phyloP scores from a whole-genome alignment of 2,888 invertebrate genomes.

The Polydrusus pterygomalis region DNA sequence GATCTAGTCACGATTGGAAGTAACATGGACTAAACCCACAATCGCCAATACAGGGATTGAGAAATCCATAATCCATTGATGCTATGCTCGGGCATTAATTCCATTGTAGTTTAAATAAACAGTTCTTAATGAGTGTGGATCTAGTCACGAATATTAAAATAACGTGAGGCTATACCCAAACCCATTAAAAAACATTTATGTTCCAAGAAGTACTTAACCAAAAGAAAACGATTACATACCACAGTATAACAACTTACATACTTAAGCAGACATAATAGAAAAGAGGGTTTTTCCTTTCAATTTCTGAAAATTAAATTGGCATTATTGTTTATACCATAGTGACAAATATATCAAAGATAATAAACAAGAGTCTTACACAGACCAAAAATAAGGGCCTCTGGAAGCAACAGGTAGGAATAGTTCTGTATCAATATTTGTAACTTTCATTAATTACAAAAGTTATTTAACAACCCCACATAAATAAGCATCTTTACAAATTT shows the following conservation, averaged over 20 bases:
- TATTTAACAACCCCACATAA: conserved; percentile 50
- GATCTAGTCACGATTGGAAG: conserved; percentile 85
- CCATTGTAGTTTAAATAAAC: conserved; percentile 58
- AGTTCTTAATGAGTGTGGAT: conserved; percentile 90
- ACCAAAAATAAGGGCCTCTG: conserved; percentile 37
- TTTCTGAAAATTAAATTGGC: conserved; percentile 38
- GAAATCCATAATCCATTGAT: neutral
- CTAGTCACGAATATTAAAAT: conserved; percentile 81
- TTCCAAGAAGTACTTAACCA: too few relatives aligned
- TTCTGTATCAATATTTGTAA: conserved; percentile 57
- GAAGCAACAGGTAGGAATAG: conserved; percentile 63
- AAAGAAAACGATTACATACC: too few relatives aligned
- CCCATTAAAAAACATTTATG: conserved; percentile 76
- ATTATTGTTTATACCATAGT: conserved; percentile 68
- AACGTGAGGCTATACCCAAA: conserved; percentile 81
- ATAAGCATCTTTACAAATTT: too few relatives aligned
- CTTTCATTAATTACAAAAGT: conserved; percentile 46
- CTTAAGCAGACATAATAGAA: too few relatives aligned
- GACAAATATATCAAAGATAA: conserved; percentile 48
- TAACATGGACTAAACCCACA: conserved; percentile 86
- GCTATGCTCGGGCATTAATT: conserved; percentile 23
- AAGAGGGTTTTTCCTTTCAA: too few relatives aligned
- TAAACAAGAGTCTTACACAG: conserved; percentile 42
- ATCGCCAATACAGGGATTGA: conserved; percentile 81
- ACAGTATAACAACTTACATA: too few relatives aligned